Conservation (phyloP, 37 sponge, comb jelly and placozoan genomes). For the Bolinopsis microptera region DNA sequence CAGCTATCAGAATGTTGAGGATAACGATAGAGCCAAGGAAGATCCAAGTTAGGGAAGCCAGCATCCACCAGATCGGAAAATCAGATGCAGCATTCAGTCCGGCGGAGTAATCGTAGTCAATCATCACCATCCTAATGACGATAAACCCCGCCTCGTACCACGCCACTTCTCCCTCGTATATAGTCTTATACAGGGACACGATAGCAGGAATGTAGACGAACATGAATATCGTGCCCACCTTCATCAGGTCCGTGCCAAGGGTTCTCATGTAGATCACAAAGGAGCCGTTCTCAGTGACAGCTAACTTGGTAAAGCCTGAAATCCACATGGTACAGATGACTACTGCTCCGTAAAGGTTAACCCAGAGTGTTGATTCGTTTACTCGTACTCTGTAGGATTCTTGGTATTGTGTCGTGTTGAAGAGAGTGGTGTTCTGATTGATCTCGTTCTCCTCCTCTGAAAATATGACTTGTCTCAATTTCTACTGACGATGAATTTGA, state of each 20-base stretch:
- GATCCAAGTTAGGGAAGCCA: background rate
- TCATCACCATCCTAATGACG: slow-evolving; percentile 3
- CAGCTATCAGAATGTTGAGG: slow-evolving; percentile 1
- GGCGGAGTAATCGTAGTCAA: background rate
- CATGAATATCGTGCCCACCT: slow-evolving; percentile 13
- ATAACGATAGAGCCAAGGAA: slow-evolving; percentile 24
- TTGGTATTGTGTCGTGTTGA: background rate
- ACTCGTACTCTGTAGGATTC: background rate
- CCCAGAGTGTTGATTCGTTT: background rate
- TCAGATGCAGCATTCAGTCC: background rate
- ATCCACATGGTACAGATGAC: slow-evolving; percentile 18
- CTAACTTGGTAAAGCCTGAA: background rate
- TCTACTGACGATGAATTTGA: too few species aligned
- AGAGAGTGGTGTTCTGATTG: background rate
- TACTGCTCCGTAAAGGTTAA: background rate
- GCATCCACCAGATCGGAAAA: slow-evolving; percentile 15
- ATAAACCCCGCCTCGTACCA: background rate
- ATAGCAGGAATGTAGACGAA: background rate
- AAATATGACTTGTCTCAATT: too few species aligned
- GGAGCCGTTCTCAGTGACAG: slow-evolving; percentile 31
- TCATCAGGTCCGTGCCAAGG: background rate
- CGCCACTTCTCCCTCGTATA: background rate
- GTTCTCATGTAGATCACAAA: slow-evolving; percentile 47
- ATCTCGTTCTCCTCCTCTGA: background rate
- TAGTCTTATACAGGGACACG: background rate